A percentile compares a stretch with the other conserved stretches of the same genome.
These are phyloP conservation scores for Campopleginae sp. DNA, from an alignment of 2,888 invertebrate species.

Conservation along the genomic window DNA sequence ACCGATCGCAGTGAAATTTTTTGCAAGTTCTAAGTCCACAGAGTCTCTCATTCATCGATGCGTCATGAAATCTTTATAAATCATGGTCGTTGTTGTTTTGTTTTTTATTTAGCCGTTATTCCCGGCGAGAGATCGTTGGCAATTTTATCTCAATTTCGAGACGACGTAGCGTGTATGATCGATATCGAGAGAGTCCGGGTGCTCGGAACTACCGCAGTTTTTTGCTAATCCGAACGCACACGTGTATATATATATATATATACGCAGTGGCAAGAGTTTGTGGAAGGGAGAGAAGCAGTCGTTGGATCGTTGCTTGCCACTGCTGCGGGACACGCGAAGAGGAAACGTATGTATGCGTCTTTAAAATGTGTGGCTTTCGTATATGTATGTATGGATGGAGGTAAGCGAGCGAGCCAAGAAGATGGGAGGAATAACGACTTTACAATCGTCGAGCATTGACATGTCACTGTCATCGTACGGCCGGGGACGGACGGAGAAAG, in stretches of 20 bases:
- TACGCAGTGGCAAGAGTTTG: not conserved
- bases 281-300: constrained; percentile 29
- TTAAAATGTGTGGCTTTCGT: constrained; percentile 14
- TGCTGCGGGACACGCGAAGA: constrained; percentile 32
- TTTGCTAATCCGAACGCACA: constrained; percentile 26
- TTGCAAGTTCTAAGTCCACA: not conserved
- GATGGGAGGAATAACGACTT: constrained; percentile 73
- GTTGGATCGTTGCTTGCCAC: constrained; percentile 9
- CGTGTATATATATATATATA: not conserved
- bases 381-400: not conserved
- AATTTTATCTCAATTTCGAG: constrained; percentile 51
- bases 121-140: constrained; percentile 62
- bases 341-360: constrained; percentile 2
- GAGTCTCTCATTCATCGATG: constrained; percentile 10
- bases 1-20: not conserved
- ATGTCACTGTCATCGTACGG: constrained; percentile 82
- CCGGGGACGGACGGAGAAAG: constrained; percentile 55
- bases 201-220: constrained; percentile 35
- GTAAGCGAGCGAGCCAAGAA: constrained; percentile 33
- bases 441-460: constrained; percentile 82
- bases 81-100: constrained; percentile 14
- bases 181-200: constrained; percentile 41
- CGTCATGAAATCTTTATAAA: constrained; percentile 23
- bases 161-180: constrained; percentile 44
- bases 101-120: not conserved